These are phyloP conservation scores for Bombyx mandarina DNA, from an alignment of 1,140 invertebrate genomes.

Conservation along the genomic window DNA sequence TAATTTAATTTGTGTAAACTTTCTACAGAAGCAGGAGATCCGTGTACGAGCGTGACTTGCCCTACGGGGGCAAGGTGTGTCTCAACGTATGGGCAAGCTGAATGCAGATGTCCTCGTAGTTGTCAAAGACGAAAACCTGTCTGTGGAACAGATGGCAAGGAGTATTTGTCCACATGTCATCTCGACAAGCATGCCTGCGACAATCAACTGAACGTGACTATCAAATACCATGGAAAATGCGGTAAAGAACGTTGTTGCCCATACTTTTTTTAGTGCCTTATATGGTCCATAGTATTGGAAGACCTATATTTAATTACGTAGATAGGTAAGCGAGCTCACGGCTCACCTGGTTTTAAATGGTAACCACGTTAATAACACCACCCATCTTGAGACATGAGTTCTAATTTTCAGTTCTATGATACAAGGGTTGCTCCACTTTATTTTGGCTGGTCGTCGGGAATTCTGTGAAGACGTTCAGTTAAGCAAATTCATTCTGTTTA, in stretches of 20 bases:
- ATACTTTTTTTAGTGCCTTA: too few relatives aligned
- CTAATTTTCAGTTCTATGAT: too few relatives aligned
- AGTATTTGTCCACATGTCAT: slow-evolving; percentile 86
- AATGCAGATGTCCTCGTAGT: slow-evolving; percentile 83
- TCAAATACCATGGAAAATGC: slow-evolving; percentile 91
- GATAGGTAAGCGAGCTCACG: too few relatives aligned
- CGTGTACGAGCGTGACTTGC: slow-evolving; percentile 81
- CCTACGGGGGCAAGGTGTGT: slow-evolving; percentile 82
- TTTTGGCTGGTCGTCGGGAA: too few relatives aligned
- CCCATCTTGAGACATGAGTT: too few relatives aligned
- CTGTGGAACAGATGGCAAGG: slow-evolving; percentile 80
- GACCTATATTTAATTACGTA: too few relatives aligned
- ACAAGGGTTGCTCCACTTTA: too few relatives aligned
- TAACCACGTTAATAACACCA: too few relatives aligned
- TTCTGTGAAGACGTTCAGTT: too few relatives aligned
- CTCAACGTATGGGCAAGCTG: slow-evolving; percentile 80
- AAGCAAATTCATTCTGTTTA: too few relatives aligned
- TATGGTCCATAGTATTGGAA: too few relatives aligned
- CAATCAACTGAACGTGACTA: slow-evolving; percentile 80
- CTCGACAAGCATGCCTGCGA: slow-evolving; percentile 82
- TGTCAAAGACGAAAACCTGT: slow-evolving; percentile 79
- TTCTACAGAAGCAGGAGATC: slow-evolving; percentile 79
- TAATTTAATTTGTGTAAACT: not conserved
- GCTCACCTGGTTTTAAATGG: too few relatives aligned
- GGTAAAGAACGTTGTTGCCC: slow-evolving; percentile 75